A percentile compares a stretch with the other conserved stretches of the same genome.
Conservation (phyloP, 2,888 invertebrate genomes). For the Mechanitis messenoides region DNA sequence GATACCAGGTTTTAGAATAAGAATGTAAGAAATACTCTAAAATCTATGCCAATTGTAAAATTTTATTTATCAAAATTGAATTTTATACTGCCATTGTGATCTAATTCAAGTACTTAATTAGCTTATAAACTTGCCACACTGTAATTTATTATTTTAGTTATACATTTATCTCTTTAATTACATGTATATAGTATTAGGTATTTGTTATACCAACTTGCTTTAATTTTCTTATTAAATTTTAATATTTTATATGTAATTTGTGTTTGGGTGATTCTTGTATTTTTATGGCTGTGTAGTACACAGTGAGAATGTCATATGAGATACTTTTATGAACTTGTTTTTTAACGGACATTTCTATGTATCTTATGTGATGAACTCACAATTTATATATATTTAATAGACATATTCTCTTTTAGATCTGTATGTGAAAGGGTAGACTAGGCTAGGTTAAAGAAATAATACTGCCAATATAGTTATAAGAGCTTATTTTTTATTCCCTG, state of each 20-base stretch:
- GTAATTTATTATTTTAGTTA: conserved; percentile 45
- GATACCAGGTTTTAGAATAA: conserved; percentile 22
- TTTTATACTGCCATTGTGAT: conserved; percentile 44
- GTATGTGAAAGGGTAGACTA: conserved; percentile 21
- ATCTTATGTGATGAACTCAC: conserved; percentile 13
- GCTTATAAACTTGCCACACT: conserved; percentile 42
- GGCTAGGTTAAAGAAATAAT: conserved; percentile 36
- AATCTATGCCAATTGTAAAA: conserved; percentile 26
- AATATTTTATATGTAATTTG: conserved; percentile 21
- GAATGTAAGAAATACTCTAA: conserved; percentile 25
- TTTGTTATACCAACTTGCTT: conserved; percentile 44
- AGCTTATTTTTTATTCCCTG: conserved; percentile 42
- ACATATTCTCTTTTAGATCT: conserved; percentile 19
- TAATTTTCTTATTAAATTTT: conserved; percentile 30
- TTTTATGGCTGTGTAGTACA: conserved; percentile 29
- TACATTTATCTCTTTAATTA: conserved; percentile 40
- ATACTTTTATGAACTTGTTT: not conserved
- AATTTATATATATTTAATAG: conserved; percentile 13
- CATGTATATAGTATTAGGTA: conserved; percentile 50
- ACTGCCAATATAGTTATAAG: conserved; percentile 57
- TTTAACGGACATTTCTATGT: not conserved
- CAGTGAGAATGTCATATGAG: conserved; percentile 16
- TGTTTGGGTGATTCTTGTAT: conserved; percentile 20
- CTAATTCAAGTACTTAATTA: conserved; percentile 62
- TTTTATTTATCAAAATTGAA: conserved; percentile 27